Evolutionary conservation across 2,797 vertebrate genomes (phyloP).

Genomic region (Mastacembelus armatus): DNA sequence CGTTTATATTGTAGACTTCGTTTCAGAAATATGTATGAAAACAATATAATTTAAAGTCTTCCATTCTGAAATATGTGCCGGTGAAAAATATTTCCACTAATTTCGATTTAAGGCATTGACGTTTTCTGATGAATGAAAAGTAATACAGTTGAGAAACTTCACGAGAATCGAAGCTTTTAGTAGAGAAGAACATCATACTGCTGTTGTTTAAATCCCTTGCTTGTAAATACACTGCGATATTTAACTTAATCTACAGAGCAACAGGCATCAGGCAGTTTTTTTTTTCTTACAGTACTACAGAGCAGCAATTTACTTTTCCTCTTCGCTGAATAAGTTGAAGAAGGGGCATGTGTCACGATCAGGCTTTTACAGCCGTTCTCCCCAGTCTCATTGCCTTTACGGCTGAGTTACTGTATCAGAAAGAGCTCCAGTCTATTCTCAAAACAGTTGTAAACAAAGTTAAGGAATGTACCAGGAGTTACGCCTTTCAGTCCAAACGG

Average conservation of each 20-base stretch:
- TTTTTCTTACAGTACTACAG: constrained; percentile 12
- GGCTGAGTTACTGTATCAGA: constrained; percentile 26
- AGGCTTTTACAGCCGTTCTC: constrained; percentile 26
- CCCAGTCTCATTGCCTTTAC: constrained; percentile 14
- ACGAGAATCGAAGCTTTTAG: background rate
- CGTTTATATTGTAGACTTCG: background rate
- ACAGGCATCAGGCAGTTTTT: constrained; percentile 4
- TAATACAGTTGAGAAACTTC: constrained; percentile 5
- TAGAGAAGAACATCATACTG: background rate
- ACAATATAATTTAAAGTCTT: background rate
- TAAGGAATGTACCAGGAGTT: background rate
- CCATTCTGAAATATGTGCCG: accelerated
- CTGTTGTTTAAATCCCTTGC: constrained; percentile 5
- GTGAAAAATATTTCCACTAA: background rate
- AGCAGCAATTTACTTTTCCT: constrained; percentile 37
- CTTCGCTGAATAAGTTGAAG: constrained; percentile 16
- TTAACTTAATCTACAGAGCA: constrained; percentile 2
- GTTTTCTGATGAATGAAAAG: background rate
- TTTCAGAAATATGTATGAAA: background rate
- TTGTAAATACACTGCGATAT: constrained; percentile 3
- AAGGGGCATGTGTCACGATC: constrained; percentile 46
- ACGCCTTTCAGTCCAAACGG: background rate
- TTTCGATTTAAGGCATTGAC: background rate
- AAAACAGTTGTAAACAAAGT: constrained; percentile 33
- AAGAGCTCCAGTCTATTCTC: constrained; percentile 15